Conservation (phyloP, 2,888 invertebrate species). For the Petrolisthes manimaculis region DNA sequence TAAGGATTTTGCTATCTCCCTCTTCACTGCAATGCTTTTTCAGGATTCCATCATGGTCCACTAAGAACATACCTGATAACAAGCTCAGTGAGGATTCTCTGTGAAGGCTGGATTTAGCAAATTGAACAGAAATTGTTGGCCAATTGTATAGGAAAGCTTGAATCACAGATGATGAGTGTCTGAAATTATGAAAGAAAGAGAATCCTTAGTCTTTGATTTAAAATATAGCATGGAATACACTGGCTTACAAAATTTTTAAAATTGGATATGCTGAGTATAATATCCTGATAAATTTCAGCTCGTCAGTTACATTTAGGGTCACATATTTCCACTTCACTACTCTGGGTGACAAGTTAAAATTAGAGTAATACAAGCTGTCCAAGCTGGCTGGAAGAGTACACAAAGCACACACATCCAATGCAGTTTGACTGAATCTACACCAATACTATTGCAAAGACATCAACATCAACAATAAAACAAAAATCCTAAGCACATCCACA, state of each 20-base stretch:
- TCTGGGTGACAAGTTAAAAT: no score
- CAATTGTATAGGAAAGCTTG: conserved; percentile 44
- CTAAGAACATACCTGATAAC: conserved; percentile 41
- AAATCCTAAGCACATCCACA: not conserved
- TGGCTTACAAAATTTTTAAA: no score
- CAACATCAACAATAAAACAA: not conserved
- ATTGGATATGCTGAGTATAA: no score
- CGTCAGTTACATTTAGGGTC: no score
- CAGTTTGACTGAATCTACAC: not conserved
- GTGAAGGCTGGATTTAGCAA: conserved; percentile 30
- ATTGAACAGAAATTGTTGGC: conserved; percentile 35
- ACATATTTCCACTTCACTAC: no score
- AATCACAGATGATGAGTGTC: conserved; percentile 39
- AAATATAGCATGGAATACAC: no score
- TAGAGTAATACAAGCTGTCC: no score
- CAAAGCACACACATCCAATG: no score
- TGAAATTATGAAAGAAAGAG: not conserved
- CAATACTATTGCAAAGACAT: not conserved
- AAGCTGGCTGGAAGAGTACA: no score
- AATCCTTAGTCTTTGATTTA: no score
- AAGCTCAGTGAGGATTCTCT: conserved; percentile 37
- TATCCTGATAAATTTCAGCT: no score
- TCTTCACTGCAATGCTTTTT: conserved; percentile 20
- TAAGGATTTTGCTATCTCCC: conserved; percentile 11
- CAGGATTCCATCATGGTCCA: conserved; percentile 37